Base-by-base conservation (phyloP, 2,113 vertebrate species). In the Holacanthus passer region DNA sequence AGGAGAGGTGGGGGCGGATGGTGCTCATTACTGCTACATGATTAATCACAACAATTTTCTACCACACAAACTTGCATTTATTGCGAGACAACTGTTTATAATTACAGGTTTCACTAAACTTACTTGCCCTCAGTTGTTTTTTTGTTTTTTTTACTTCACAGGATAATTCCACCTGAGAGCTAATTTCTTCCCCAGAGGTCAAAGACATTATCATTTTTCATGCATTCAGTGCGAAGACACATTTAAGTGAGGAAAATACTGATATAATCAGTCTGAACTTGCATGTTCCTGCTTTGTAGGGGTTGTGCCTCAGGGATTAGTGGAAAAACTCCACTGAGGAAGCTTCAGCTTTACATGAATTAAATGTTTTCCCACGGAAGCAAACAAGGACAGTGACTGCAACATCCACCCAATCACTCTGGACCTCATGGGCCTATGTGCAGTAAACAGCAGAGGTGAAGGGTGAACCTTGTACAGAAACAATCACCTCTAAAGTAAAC, bases 191-290 rank as follows among this genome's bases (percentile, higher is more conserved):
- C 55, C 19, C 13, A 64, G 32, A 81, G 77, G 81, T 91, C 74
- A 88, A 79, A 88, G 41, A 64, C 41, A 74, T 78, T 73, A 79
- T 71, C 45, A 60, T 85, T 88, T 86, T 80, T 74, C 81, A 81
- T 80, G 45, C 71, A n/a, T 53, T 68, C 20, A 53, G 59, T 58
- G 79, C 39, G 12, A 77, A 64, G 65, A 86, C 77, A 76, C 29
- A 77, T 73, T 83, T 81, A 73, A 83, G 86, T 52, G 53, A 71
- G 81, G 69, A 75, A 83, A 90, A 91, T 87, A 71, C 65, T 64
- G 31, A 27, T 74, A 79, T 86, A 88, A 90, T 91, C 20, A 63
- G 78, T 79, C 60, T 78, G 67, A 90, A 89, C 93, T 22, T 92
- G 90, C 67, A 78, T 52, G 66, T 68, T 87, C 92, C 82, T 89